Evolutionary conservation across 2,797 vertebrate species (phyloP).

Genomic region (Enteromius viviparus): DNA sequence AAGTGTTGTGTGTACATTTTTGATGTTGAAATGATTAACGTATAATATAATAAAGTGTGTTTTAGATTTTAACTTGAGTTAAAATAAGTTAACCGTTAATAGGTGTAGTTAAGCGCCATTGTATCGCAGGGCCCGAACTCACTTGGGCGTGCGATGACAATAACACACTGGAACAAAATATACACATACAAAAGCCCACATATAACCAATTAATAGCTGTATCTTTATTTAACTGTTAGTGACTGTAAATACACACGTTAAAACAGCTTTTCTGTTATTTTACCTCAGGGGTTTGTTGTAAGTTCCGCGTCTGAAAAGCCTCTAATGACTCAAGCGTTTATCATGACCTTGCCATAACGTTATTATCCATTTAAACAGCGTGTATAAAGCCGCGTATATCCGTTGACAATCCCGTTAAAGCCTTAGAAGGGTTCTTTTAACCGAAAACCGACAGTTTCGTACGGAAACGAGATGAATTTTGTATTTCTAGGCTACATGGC

Average conservation of each 20-base stretch:
- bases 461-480: slow-evolving; percentile 4
- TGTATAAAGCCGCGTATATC: slow-evolving; percentile 60
- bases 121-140: slow-evolving; percentile 75
- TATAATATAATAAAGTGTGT: neutral
- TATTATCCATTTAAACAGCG: slow-evolving; percentile 60
- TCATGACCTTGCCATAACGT: slow-evolving; percentile 78
- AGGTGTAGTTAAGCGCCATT: slow-evolving; percentile 49
- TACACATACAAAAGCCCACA: neutral
- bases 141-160: slow-evolving; percentile 75
- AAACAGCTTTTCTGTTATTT: slow-evolving; percentile 49
- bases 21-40: neutral
- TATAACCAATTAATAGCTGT: neutral
- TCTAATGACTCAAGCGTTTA: slow-evolving; percentile 75
- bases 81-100: neutral
- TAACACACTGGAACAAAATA: slow-evolving; percentile 48
- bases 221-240: neutral
- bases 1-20: neutral
- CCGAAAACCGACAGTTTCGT: slow-evolving; percentile 37
- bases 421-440: neutral
- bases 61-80: neutral
- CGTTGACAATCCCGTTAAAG: slow-evolving; percentile 33
- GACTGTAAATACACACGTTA: neutral
- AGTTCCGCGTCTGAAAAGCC: slow-evolving; percentile 83
- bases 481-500: slow-evolving; percentile 35
- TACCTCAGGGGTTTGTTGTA: slow-evolving; percentile 74